Base-by-base conservation (phyloP, 2,888 invertebrate genomes). In the Pollenia angustigena region DNA sequence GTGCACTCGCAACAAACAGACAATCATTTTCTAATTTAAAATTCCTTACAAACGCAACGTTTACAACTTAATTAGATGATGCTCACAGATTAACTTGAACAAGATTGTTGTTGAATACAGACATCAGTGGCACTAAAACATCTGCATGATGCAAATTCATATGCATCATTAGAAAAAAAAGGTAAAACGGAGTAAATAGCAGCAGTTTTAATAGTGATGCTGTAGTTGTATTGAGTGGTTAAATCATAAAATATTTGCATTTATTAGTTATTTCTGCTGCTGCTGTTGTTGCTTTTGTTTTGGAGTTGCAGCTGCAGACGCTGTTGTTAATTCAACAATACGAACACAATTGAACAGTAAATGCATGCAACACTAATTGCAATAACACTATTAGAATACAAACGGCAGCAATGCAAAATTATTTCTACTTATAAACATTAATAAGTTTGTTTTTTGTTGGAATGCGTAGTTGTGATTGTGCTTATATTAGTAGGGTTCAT, bases 351-450 rank as follows among this genome's bases (percentile, higher is more conserved):
- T 72, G 52, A 79, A 58, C 64, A 58, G 42, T 7, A 80, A 87
- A 85, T 91, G 91, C 89, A 90, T 91, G 90, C 90, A 90, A 90
- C 89, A 89, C 90, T 91, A 91, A 91, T 91, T 91, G 91, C 90
- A 91, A 66, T 90, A 90, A 91, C 91, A 90, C 91, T 91, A 91
- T 90, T 91, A 90, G 89, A 90, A 90, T 90, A 89, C 89, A 91
- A 56, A 64, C 14, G 62, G 9, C 58, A 71, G 32, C 14, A 75
- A 54, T n/a, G 8, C 11, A 74, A 16, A 84, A 50, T 32, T 23
- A 64, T 23, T 68, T 46, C 12, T 60, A 50, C 40, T 52, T 50
- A n/a, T n/a, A 56, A 50, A 71, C 54, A 71, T 64, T 48, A 54
- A 78, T 66, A 83, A 72, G 48, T 71, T 78, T 68, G 14, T 54